Evolutionary conservation across 2,797 vertebrate genomes (phyloP).

Genomic region (Cephalopachus bancanus): DNA sequence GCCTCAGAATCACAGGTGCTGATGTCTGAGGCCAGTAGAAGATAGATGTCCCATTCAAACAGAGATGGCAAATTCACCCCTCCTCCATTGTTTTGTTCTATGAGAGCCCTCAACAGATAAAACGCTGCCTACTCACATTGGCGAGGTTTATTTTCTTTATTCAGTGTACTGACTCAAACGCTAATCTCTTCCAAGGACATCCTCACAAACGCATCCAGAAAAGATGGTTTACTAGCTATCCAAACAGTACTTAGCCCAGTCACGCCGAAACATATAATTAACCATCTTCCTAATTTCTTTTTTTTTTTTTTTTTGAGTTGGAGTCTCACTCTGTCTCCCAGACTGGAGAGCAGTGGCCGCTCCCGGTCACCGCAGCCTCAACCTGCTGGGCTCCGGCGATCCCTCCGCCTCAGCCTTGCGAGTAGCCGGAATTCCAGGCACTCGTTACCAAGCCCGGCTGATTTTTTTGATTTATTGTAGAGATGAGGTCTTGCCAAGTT

Average conservation of each 20-base stretch:
- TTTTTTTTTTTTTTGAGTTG: too few species aligned
- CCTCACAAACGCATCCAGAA: background rate
- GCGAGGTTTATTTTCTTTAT: background rate
- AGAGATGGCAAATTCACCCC: background rate
- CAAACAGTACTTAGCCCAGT: background rate
- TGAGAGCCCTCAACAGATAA: accelerated
- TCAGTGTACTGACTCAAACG: background rate
- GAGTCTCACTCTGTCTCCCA: too few species aligned
- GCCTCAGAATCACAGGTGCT: background rate
- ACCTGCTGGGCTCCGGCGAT: too few species aligned
- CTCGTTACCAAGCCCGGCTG: too few species aligned
- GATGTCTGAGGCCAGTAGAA: background rate
- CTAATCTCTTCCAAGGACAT: background rate
- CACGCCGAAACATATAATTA: background rate
- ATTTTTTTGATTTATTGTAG: too few species aligned
- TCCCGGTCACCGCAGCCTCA: too few species aligned
- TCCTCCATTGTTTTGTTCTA: background rate
- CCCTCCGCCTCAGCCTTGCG: too few species aligned
- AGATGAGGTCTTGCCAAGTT: too few species aligned
- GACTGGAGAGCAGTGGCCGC: too few species aligned
- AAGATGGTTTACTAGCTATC: background rate
- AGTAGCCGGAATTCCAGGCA: too few species aligned
- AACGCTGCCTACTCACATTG: background rate
- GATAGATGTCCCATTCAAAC: background rate
- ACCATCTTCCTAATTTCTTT: background rate